phyloP scores from a whole-genome alignment of 2,113 vertebrate species.

The Glaucomys volans region DNA sequence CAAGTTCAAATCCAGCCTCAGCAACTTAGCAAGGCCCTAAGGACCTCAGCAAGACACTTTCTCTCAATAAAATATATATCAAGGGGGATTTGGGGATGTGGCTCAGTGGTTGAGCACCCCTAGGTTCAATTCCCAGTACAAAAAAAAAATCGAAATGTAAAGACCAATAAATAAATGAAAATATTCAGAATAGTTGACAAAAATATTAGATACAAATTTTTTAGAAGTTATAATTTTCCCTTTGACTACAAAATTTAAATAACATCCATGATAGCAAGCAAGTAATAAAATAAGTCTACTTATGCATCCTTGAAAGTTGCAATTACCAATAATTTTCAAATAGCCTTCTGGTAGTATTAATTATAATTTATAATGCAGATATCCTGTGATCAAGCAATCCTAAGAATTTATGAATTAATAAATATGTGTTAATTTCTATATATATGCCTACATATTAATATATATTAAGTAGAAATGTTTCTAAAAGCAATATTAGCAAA shows the following conservation, averaged over 20 bases:
- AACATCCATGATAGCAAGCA: background rate
- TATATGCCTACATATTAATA: background rate
- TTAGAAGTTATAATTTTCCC: background rate
- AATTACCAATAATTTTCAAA: constrained; percentile 28
- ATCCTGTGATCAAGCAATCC: background rate
- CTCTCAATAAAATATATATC: no score
- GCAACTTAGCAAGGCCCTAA: no score
- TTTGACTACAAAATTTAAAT: constrained; percentile 12
- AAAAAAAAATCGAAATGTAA: background rate
- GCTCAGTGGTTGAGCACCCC: no score
- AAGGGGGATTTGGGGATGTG: no score
- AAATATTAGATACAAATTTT: background rate
- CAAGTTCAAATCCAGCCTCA: no score
- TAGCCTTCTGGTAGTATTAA: background rate
- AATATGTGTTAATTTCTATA: background rate
- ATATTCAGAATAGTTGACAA: constrained; percentile 41
- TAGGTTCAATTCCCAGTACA: no score
- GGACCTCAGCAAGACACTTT: no score
- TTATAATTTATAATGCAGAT: constrained; percentile 31
- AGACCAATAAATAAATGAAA: background rate
- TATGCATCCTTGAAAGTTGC: background rate
- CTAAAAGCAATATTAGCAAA: constrained; percentile 40
- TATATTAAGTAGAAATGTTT: background rate
- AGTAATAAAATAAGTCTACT: background rate
- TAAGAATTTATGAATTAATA: background rate